Evolutionary conservation across 2,888 invertebrate species (phyloP), one percentile per base, ranked within the genome.

Genomic region (Drosophila pseudotalamancana): DNA sequence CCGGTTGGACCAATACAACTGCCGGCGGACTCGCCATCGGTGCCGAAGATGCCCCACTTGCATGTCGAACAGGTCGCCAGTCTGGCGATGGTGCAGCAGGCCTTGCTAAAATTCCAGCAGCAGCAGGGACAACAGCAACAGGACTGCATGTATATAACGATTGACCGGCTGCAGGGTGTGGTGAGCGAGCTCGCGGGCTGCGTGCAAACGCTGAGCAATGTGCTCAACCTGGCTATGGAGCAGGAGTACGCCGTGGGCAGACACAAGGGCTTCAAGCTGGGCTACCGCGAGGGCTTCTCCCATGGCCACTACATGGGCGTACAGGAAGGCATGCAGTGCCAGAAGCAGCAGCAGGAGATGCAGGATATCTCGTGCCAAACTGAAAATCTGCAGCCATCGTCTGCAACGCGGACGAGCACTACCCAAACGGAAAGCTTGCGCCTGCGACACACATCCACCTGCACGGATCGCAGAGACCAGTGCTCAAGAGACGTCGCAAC

Each of bases 221-320:
- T 80, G 11, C 66, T 83, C 3, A 78, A 81, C 9, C 57, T 81
- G 21, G 43, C 80, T 34, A 72, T 81, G 83, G 83, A 81, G 16
- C 81, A 81, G 49, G 81, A 81, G 32, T 72, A 72, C 18, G 54
- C 51, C 1, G 80, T 81, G 35, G 81, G 81, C 32, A 39, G 23
- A 34, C 63, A 65, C 31, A 72, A 62, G 27, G 83, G 81, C 19
- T 81, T 69, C 45, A 67, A 69, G 18, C 11, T 42, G n/a, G 81
- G 83, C n/a, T 81, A 81, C 14, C 63, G 63, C 18, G 83, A 81
- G 32, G 81, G 81, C 0, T 83, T 81, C 37, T 23, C 57, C 3
- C 81, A 81, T 14, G 81, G 81, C 0, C 80, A 83, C 40, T 81
- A 40, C 9, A 77, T 80, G 76, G 81, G 80, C 16, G 11, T 69